Conservation (phyloP, 2,113 vertebrate species). For the Castor canadensis region DNA sequence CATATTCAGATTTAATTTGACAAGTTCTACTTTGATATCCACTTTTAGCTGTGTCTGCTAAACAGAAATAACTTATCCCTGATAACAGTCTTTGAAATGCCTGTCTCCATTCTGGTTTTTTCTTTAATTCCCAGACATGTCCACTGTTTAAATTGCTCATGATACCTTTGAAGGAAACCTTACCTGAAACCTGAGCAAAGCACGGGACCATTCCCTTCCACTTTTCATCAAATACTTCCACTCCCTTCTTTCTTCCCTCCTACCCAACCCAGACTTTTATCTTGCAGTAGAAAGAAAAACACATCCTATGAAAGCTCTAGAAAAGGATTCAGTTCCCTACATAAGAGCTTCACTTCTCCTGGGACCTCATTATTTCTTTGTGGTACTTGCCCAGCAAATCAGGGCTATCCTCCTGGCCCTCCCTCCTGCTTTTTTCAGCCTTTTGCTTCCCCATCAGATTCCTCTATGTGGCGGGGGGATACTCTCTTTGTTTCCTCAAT, state of each 20-base stretch:
- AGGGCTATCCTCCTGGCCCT: conserved; percentile 56
- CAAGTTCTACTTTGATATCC: not conserved
- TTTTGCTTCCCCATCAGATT: conserved; percentile 3
- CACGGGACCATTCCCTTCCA: not conserved
- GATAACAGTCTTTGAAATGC: not conserved
- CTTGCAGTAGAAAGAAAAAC: conserved; percentile 62
- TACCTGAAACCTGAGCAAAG: not conserved
- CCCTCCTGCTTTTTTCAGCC: conserved; percentile 12
- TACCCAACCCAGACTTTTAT: conserved; percentile 53
- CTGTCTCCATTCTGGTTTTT: not conserved
- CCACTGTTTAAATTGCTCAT: not conserved
- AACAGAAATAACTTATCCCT: conserved; percentile 14
- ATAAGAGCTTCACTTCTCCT: conserved; percentile 65
- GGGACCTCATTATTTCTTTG: conserved; percentile 79
- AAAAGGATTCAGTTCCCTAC: conserved; percentile 69
- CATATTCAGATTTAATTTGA: not conserved
- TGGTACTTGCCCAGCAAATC: conserved; percentile 67
- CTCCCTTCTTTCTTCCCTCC: not conserved
- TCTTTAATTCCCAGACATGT: not conserved
- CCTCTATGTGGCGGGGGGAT: not conserved
- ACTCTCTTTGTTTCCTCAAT: not conserved
- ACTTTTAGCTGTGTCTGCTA: conserved; percentile 23
- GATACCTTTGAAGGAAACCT: conserved; percentile 34
- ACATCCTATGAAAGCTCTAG: conserved; percentile 54
- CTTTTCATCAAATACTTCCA: conserved; percentile 47